Base-by-base conservation (phyloP, 2,888 invertebrate species). In the Epistrophella euchroma region DNA sequence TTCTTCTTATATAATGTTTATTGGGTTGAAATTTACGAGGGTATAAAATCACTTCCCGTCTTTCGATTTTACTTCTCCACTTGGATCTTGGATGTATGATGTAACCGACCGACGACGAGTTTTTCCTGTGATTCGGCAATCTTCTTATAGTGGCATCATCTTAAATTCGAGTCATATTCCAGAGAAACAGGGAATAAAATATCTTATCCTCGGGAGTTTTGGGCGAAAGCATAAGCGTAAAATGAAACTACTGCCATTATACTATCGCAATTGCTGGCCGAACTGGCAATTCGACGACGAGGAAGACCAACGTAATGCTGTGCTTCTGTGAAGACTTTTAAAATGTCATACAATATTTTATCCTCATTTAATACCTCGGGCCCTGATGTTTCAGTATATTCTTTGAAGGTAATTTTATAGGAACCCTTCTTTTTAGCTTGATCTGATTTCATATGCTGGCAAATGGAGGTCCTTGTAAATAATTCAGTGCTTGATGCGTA, bases 321-420 rank as follows among this genome's bases (percentile, higher is more conserved):
- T 2, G 25, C 50, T 40, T 66, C 40, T 43, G 66, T 40, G 50
- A 73, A 47, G 71, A 81, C 68, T 70, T 77, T 81, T 71, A 77
- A 81, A 86, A 81, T 86, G 86, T 86, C 82, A 82, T 82, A 77
- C 77, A 82, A 86, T 86, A 86, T 86, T 82, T 86, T 86, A 82
- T 86, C 58, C 82, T 82, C 86, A 82, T 86, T 85, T 85, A 76
- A 74, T 73, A 70, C 55, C 71, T 43, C 22, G 25, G 28, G 17
- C 40, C n/a, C n/a, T 56, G 40, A 6, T 28, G 70, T 10, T 19
- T 40, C 9, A 11, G 43, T 50, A 15, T 40, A 22, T 37, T 68
- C 22, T 50, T 56, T 66, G 75, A 17, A 52, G 68, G 43, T 70
- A 78, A 78, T 79, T 70, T 74, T 50, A 43, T 40, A 71, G n/a